phyloP scores from a whole-genome alignment of 2,797 vertebrate species.

The Platyrinchus mystaceus region DNA sequence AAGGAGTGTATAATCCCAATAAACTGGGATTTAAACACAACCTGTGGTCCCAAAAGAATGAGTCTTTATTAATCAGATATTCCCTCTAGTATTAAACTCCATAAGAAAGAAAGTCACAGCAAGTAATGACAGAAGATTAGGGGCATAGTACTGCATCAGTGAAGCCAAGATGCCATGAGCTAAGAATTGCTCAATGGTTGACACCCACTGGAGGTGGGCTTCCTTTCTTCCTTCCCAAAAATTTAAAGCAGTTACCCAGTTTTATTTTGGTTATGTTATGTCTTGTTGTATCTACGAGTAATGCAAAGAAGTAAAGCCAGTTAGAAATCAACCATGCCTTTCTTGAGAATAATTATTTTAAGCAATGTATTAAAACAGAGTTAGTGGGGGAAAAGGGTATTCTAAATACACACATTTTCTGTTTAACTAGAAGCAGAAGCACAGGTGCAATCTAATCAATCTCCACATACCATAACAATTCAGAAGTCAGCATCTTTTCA shows the following conservation, averaged over 20 bases:
- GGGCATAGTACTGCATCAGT: not conserved
- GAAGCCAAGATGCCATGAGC: not conserved
- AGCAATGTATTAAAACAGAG: not conserved
- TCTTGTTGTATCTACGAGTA: not conserved
- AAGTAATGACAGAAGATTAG: not conserved
- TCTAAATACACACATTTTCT: not conserved
- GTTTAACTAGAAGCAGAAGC: not conserved
- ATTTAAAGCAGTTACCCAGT: not conserved
- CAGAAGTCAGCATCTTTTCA: not conserved
- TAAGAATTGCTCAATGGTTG: accelerated
- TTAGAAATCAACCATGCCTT: not conserved
- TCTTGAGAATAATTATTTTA: conserved; percentile 16
- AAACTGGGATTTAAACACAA: not conserved
- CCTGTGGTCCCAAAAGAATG: not conserved
- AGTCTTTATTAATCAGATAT: not conserved
- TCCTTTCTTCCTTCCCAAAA: not conserved
- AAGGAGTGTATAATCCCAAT: not conserved
- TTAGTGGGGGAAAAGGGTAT: not conserved
- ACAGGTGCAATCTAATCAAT: not conserved
- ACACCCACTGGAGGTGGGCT: not conserved
- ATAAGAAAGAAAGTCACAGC: not conserved
- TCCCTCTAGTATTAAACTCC: not conserved
- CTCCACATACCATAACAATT: not conserved
- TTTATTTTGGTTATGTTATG: not conserved
- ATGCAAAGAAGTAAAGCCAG: not conserved